phyloP scores from a whole-genome alignment of 2,113 vertebrate species.

The Nycticorax nycticorax region DNA sequence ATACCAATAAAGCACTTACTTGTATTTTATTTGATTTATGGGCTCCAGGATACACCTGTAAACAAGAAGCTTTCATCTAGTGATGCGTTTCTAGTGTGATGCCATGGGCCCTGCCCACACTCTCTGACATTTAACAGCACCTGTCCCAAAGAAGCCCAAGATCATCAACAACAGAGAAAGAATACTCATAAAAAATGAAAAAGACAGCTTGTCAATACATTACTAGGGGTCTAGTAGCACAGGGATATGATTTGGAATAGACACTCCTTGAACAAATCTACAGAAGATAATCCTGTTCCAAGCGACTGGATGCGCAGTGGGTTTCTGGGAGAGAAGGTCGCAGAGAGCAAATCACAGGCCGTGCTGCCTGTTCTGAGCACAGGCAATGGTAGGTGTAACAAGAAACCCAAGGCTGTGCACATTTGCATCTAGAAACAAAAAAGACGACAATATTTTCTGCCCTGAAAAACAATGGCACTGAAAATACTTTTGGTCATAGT shows the following conservation, averaged over 20 bases:
- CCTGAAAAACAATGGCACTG: not conserved
- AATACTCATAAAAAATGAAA: not conserved
- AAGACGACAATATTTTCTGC: fast-evolving
- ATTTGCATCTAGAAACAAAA: not conserved
- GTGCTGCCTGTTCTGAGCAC: not conserved
- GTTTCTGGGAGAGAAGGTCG: not conserved
- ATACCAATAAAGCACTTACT: not conserved
- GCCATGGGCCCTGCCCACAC: not conserved
- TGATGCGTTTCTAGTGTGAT: not conserved
- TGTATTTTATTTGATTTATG: not conserved
- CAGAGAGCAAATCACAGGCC: not conserved
- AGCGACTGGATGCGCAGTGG: not conserved
- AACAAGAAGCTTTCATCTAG: not conserved
- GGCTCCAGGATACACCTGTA: not conserved
- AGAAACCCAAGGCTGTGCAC: not conserved
- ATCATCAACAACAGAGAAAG: not conserved
- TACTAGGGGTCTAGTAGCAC: not conserved
- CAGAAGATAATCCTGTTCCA: not conserved
- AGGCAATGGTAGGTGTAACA: not conserved
- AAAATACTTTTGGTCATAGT: not conserved
- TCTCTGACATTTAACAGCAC: not conserved
- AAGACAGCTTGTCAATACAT: fast-evolving
- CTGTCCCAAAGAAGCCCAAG: not conserved
- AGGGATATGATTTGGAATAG: not conserved
- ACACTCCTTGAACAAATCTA: not conserved